Conservation (phyloP, 2,888 invertebrate species). For the Agrenia bidenticulata region DNA sequence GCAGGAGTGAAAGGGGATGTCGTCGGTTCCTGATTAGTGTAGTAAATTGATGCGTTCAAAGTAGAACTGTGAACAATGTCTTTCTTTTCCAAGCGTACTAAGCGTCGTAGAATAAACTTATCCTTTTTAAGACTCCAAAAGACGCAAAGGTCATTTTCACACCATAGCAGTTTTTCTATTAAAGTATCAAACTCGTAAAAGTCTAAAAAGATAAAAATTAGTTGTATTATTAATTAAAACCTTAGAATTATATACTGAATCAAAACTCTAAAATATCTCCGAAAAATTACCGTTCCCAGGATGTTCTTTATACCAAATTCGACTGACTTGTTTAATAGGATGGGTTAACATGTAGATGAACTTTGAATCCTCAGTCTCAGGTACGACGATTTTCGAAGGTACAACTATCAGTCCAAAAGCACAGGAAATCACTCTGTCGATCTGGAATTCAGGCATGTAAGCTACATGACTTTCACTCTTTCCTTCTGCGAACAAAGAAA, state of each 20-base stretch:
- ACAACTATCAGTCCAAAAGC: slow-evolving; percentile 46
- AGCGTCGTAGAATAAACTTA: slow-evolving; percentile 43
- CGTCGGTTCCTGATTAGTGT: slow-evolving; percentile 34
- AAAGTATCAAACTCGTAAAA: slow-evolving; percentile 43
- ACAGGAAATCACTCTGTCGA: slow-evolving; percentile 43
- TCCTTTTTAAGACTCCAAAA: slow-evolving; percentile 50
- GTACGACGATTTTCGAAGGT: slow-evolving; percentile 27
- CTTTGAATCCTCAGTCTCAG: slow-evolving; percentile 29
- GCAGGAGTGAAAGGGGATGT: slow-evolving; percentile 38
- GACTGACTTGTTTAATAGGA: slow-evolving; percentile 52
- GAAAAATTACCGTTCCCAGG: slow-evolving; percentile 32
- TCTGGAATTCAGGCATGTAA: slow-evolving; percentile 50
- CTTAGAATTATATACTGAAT: no score
- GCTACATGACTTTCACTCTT: slow-evolving; percentile 48
- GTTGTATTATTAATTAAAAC: not conserved
- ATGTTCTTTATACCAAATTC: slow-evolving; percentile 37
- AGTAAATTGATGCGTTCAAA: slow-evolving; percentile 42
- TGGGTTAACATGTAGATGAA: slow-evolving; percentile 48
- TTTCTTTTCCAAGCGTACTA: slow-evolving; percentile 38
- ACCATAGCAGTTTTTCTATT: slow-evolving; percentile 44
- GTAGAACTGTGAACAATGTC: slow-evolving; percentile 42
- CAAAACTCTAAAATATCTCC: not conserved
- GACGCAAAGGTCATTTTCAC: slow-evolving; percentile 47
- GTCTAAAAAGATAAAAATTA: slow-evolving; percentile 25
- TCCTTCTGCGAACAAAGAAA: slow-evolving; percentile 47